Base-by-base conservation (phyloP, 2,113 vertebrate genomes). In the Hiodon alosoides region DNA sequence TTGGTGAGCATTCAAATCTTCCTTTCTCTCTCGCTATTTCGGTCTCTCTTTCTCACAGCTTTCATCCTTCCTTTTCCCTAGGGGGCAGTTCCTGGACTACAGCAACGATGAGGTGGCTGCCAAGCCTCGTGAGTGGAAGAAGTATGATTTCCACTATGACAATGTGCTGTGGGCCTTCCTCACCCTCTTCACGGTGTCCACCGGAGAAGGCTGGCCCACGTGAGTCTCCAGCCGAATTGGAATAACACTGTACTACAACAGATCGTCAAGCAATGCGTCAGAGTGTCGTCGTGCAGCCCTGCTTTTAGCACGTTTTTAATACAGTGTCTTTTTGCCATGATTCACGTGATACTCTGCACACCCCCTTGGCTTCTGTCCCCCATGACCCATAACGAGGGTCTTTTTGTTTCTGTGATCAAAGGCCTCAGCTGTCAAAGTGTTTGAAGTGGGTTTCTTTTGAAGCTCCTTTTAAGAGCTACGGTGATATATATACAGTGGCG, bases 81-180 rank as follows among this genome's bases (percentile, higher is more conserved):
- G 97, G 86, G 97, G 97, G 71, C 93, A 98, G 70, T 98, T 98
- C 80, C 80, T 98, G 9, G 93, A 96, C 82, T 98, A 98, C 0
- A 94, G 95, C 79, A 95, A 93, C 73, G 93, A 95, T 0, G 90
- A 92, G 13, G 95, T 98, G 74, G 90, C 94, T 0, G 94, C 96
- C 0, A 93, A 95, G 83, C 92, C 95, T 0, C 89, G 97, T 68
- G 92, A 95, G 77, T 98, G 97, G 97, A 95, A 88, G 79, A 98
- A 98, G 17, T 98, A 97, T 0, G 95, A 98, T 11, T 98, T 98
- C 77, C 97, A 98, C 83, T 98, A 98, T 0, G 97, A 98, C 90
- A 98, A 98, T 0, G 97, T 98, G 73, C 94, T 98, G 70, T 98
- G 97, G 97, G 96, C 96, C 31, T 91, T 98, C 81, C 89, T 98